A percentile compares a stretch with the other conserved stretches of the same genome.
Conservation (phyloP, 2,797 vertebrate species). For the Semotilus atromaculatus region DNA sequence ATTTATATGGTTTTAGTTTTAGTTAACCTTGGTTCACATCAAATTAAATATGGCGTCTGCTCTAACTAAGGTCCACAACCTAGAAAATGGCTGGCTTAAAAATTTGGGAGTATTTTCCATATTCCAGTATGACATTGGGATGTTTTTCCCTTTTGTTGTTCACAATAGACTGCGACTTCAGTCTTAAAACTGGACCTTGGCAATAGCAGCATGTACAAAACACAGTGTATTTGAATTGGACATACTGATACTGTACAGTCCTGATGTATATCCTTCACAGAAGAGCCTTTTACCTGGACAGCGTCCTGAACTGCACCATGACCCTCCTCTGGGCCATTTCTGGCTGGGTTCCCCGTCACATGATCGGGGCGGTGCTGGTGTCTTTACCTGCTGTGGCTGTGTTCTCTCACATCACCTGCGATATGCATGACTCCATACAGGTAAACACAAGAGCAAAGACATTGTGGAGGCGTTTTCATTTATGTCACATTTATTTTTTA, state of each 20-base stretch:
- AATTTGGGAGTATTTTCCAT: background rate
- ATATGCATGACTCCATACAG: constrained; percentile 87
- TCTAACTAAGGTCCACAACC: background rate
- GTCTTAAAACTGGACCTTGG: background rate
- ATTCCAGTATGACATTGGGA: background rate
- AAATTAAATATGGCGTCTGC: background rate
- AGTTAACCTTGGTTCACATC: background rate
- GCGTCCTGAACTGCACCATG: constrained; percentile 85
- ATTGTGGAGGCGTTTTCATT: background rate
- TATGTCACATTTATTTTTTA: background rate
- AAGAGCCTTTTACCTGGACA: constrained; percentile 92
- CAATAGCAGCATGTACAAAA: background rate
- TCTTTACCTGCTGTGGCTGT: constrained; percentile 89
- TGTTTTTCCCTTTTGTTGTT: background rate
- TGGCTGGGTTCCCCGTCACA: constrained; percentile 91
- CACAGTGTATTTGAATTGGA: background rate
- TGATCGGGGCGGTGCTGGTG: constrained; percentile 89
- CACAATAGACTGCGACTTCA: background rate
- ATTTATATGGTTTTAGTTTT: background rate
- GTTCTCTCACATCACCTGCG: constrained; percentile 89
- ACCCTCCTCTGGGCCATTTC: constrained; percentile 84
- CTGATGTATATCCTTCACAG: constrained; percentile 68
- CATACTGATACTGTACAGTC: background rate
- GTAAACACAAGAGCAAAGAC: constrained; percentile 71
- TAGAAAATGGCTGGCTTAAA: background rate